A percentile compares a stretch with the other conserved stretches of the same genome.
phyloP scores from a whole-genome alignment of 2,888 invertebrate genomes.

The Pollenia angustigena region DNA sequence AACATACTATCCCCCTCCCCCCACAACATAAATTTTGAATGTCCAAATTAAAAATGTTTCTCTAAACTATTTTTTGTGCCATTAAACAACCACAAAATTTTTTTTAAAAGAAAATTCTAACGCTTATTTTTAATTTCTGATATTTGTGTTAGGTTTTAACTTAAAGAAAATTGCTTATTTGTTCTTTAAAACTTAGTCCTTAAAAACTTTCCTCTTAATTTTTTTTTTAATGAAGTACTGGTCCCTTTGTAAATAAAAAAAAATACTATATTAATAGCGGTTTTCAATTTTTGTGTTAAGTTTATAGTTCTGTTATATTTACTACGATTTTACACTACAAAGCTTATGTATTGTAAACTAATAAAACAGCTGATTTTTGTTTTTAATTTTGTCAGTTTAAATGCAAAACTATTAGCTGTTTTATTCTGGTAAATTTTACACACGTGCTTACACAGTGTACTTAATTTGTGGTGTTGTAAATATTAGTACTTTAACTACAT shows the following conservation, averaged over 20 bases:
- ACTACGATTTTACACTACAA: too few relatives aligned
- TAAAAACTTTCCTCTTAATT: background rate
- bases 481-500: too few relatives aligned
- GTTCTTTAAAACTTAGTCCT: constrained; percentile 7
- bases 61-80: constrained; percentile 44
- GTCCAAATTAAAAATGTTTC: background rate
- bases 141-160: background rate
- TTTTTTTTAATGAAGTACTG: constrained; percentile 41
- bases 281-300: background rate
- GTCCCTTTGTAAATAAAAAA: constrained; percentile 46
- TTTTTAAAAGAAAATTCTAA: constrained; percentile 20
- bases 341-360: too few relatives aligned
- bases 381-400: too few relatives aligned
- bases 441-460: too few relatives aligned
- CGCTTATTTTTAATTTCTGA: constrained; percentile 34
- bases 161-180: background rate
- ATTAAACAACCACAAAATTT: constrained; percentile 45
- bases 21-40: background rate
- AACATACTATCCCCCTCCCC: constrained; percentile 17
- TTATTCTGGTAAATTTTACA: too few relatives aligned
- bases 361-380: too few relatives aligned
- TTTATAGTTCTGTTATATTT: too few relatives aligned
- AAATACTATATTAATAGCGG: background rate
- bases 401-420: too few relatives aligned
- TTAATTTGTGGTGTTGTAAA: too few relatives aligned